Evolutionary conservation across 2,888 invertebrate genomes (phyloP), one percentile per base, ranked within the genome.

Genomic region (Limulus polyphemus): DNA sequence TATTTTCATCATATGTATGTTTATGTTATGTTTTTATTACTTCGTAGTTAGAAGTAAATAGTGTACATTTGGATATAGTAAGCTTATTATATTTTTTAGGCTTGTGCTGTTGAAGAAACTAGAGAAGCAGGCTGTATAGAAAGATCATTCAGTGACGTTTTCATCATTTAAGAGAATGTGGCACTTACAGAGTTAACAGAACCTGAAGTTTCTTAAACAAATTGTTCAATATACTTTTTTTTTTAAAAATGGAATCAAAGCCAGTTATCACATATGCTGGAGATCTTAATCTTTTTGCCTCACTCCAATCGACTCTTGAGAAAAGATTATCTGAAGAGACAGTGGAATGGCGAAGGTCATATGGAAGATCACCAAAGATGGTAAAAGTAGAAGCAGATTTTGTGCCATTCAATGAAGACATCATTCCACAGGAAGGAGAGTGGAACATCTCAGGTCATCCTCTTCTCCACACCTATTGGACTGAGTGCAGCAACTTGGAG

Each of bases 381-480:
- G 90, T 95, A 51, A 85, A 85, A 72, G 80, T 94, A 61, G 87
- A 88, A 71, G 89, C 87, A 11, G 84, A 83, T 62, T 90, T 92
- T 76, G 82, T 86, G 57, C 87, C 88, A 58, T 90, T 88, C 74
- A 85, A 85, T 74, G 83, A 84, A 65, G 85, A 78, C 60, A 82
- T 84, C 65, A 76, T 90, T 60, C 87, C 88, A 56, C 83, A 84
- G 65, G 85, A 84, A 57, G 61, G 61, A n/a, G 62, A 57, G 13
- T 62, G 61, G 47, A 57, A 62, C n/a, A 57, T 67, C 10, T 80
- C 93, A 64, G 87, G 90, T 70, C 87, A 89, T 71, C 91, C 94
- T 12, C 86, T 95, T 75, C 84, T 97, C 74, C 93, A 97, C 76
- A 88, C 91, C 63, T 97, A 87, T 77, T 93, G 94, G 86, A 93